Evolutionary conservation across 1,140 invertebrate species (phyloP), one percentile per base, ranked within the genome.

Genomic region (Orchesella cincta): DNA sequence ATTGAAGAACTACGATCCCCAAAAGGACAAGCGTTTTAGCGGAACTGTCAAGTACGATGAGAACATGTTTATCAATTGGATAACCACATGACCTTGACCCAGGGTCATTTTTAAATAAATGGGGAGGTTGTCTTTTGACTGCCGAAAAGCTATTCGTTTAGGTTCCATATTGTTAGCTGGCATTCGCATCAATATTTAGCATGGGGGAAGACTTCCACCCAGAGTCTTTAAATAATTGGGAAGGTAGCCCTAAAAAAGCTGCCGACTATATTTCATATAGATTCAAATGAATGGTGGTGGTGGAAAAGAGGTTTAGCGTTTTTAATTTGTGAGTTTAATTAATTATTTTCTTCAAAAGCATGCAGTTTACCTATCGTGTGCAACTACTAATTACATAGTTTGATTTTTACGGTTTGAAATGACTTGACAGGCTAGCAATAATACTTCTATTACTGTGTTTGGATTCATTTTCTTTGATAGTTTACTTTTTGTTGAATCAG

Each of bases 21-120:
- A 98, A 86, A 99, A 99, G 93, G 98, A 99, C 89, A 99, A 99
- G 89, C 98, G 98, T 98, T 99, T 99, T 92, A 96, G 94, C 85
- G 98, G 98, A 88, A 99, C 98, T 85, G 96, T 99, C 88, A 99
- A 98, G 97, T 99, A 98, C 88, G 94, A 77, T 62, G 62, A 67
- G 31, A 67, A 31, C 23, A 31, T 33, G 31, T 29, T 67, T 5
- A 62, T 29, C n/a, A n/a, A n/a, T n/a, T n/a, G n/a, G 51, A 33
- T 33, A 67, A 29, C 26, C 1, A 29, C 31, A 67, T 67, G 62
- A 23, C 62, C 62, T 67, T 67, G 23, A 67, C 62, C 62, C 62
- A 67, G 62, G 62, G 62, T 67, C 62, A 57, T 57, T 57, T 46
- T 62, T 18, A 62, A 67, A 67, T 67, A 67, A 67, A 29, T 67